phyloP scores from a whole-genome alignment of 1,140 invertebrate species.

The Hylyphantes graminicola region DNA sequence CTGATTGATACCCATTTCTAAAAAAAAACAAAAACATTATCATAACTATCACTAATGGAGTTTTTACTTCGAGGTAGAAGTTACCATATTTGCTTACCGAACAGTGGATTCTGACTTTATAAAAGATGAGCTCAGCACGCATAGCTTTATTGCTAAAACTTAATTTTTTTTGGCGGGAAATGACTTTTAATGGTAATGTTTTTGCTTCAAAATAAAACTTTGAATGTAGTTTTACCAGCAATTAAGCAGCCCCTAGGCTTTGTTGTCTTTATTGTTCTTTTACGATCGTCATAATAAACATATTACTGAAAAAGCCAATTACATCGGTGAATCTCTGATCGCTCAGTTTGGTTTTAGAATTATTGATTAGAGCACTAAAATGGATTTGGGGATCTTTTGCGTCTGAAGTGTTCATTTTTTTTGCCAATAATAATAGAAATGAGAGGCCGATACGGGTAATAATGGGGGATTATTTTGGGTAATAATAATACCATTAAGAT shows the following conservation, averaged over 20 bases:
- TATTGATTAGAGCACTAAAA: slow-evolving; percentile 6
- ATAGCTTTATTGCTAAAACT: background rate
- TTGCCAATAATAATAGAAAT: too few species aligned
- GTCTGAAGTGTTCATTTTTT: background rate
- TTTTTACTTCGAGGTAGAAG: slow-evolving; percentile 12
- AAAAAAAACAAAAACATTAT: slow-evolving; percentile 27
- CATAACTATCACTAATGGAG: slow-evolving; percentile 40
- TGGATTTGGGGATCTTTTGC: background rate
- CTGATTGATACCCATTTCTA: slow-evolving; percentile 25
- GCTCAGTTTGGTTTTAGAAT: background rate
- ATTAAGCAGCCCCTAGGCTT: background rate
- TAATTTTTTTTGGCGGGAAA: background rate
- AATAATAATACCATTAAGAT: too few species aligned
- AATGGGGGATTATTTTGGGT: too few species aligned
- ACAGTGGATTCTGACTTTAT: background rate
- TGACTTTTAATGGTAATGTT: slow-evolving; percentile 20
- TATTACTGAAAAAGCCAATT: slow-evolving; percentile 2
- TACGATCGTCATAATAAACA: slow-evolving; percentile 5
- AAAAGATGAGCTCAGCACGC: background rate
- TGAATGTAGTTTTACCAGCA: background rate
- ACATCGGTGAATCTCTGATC: background rate
- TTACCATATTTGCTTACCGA: slow-evolving; percentile 6
- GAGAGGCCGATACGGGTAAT: too few species aligned
- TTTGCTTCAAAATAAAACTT: background rate
- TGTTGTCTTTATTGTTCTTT: background rate